Percentiles rank a stretch among this genome's conserved stretches.
phyloP scores from a whole-genome alignment of 2,113 vertebrate species.

The Menura novaehollandiae region DNA sequence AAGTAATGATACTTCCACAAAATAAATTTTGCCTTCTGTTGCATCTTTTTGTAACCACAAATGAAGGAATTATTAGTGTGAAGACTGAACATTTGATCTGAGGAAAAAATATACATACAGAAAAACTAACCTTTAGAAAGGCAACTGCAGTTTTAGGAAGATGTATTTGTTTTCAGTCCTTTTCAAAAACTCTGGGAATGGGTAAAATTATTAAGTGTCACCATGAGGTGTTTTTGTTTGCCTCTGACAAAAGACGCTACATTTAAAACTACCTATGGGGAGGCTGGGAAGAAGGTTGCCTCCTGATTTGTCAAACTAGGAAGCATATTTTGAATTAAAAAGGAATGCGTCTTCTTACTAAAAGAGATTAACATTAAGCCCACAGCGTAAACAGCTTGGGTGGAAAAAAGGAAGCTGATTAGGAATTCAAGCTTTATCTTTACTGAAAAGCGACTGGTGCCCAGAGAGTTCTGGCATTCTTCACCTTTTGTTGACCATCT shows the following conservation, averaged over 20 bases:
- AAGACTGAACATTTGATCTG: not conserved
- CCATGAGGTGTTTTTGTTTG: not conserved
- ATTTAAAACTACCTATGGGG: conserved; percentile 54
- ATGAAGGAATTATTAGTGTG: not conserved
- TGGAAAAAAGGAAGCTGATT: conserved; percentile 77
- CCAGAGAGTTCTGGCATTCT: conserved; percentile 63
- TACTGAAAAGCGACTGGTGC: conserved; percentile 72
- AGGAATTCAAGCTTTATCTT: conserved; percentile 77
- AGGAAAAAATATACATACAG: not conserved
- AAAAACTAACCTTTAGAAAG: conserved; percentile 4
- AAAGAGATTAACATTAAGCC: conserved; percentile 67
- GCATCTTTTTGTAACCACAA: not conserved
- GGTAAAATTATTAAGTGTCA: conserved; percentile 16
- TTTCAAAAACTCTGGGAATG: not conserved
- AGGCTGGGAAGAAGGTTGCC: not conserved
- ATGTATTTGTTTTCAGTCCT: not conserved
- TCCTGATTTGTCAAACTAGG: conserved; percentile 53
- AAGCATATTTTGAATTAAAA: conserved; percentile 73
- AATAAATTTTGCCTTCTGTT: not conserved
- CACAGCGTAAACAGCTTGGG: conserved; percentile 68
- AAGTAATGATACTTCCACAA: not conserved
- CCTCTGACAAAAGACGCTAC: conserved; percentile 2
- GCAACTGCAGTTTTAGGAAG: conserved; percentile 1
- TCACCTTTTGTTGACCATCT: conserved; percentile 90
- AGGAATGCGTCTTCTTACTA: conserved; percentile 56